Conservation (phyloP, 2,797 vertebrate species). For the Natrix natrix region DNA sequence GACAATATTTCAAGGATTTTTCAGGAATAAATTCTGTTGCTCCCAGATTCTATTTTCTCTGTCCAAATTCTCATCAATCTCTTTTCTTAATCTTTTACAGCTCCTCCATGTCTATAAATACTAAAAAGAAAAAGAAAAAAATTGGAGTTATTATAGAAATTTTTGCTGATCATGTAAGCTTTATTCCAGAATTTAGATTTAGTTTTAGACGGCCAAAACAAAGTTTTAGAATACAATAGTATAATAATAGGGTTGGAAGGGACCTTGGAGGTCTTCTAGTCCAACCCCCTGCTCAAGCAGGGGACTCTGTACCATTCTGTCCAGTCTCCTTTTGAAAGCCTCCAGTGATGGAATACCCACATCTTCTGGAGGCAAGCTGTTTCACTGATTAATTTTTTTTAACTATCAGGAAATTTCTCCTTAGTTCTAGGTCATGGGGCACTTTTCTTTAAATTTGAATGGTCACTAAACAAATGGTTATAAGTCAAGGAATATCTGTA, state of each 20-base stretch:
- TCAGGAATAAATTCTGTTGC: background rate
- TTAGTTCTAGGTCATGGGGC: background rate
- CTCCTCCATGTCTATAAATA: background rate
- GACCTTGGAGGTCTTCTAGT: too few species aligned
- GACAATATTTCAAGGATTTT: background rate
- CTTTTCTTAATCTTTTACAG: background rate
- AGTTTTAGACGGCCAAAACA: background rate
- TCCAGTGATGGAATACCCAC: too few species aligned
- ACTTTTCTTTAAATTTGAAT: too few species aligned
- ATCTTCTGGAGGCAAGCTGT: background rate
- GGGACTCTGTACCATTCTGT: too few species aligned
- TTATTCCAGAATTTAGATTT: background rate
- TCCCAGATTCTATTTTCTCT: background rate
- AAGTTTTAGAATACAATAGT: background rate
- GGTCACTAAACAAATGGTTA: too few species aligned
- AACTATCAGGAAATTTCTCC: background rate
- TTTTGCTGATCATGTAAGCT: background rate
- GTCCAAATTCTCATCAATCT: background rate
- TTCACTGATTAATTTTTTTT: background rate
- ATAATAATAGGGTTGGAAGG: background rate
- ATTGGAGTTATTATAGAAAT: background rate
- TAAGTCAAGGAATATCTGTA: too few species aligned
- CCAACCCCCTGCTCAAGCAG: too few species aligned
- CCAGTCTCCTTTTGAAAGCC: too few species aligned
- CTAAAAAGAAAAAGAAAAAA: too few species aligned